A percentile compares a stretch with the other conserved stretches of the same genome.
phyloP scores from a whole-genome alignment of 2,113 vertebrate genomes.

The Crotophaga sulcirostris region DNA sequence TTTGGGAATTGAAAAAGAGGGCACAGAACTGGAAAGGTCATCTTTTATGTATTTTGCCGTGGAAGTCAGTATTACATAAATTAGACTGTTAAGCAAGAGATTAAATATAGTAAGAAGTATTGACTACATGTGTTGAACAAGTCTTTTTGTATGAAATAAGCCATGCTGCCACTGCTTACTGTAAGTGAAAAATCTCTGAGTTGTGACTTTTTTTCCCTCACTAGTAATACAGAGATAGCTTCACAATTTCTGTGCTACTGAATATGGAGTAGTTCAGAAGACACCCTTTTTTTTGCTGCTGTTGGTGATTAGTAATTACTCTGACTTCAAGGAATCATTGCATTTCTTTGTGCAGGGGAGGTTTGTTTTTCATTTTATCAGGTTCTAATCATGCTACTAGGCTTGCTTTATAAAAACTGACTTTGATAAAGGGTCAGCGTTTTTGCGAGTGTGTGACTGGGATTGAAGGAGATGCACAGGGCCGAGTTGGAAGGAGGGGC shows the following conservation, averaged over 20 bases:
- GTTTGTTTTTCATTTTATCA: background rate
- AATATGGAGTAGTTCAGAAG: background rate
- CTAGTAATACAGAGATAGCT: background rate
- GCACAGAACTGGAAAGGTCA: background rate
- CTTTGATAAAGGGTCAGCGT: background rate
- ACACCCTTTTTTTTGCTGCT: background rate
- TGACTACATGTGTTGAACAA: background rate
- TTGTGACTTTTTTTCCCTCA: background rate
- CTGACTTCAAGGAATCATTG: background rate
- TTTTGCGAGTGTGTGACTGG: background rate
- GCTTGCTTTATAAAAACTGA: background rate
- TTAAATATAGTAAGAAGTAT: background rate
- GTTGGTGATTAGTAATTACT: background rate
- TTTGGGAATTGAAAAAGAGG: background rate
- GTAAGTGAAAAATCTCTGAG: background rate
- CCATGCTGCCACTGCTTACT: background rate
- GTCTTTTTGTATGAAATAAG: background rate
- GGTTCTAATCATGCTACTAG: background rate
- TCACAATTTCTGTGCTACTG: background rate
- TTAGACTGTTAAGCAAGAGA: background rate
- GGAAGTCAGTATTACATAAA: background rate
- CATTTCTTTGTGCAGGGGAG: background rate
- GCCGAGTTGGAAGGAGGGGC: background rate
- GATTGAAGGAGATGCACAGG: background rate
- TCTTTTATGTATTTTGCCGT: background rate